Percentiles rank a stretch among this genome's conserved stretches.
Conservation (phyloP, 2,888 invertebrate genomes). For the Cataglyphis cursor region DNA sequence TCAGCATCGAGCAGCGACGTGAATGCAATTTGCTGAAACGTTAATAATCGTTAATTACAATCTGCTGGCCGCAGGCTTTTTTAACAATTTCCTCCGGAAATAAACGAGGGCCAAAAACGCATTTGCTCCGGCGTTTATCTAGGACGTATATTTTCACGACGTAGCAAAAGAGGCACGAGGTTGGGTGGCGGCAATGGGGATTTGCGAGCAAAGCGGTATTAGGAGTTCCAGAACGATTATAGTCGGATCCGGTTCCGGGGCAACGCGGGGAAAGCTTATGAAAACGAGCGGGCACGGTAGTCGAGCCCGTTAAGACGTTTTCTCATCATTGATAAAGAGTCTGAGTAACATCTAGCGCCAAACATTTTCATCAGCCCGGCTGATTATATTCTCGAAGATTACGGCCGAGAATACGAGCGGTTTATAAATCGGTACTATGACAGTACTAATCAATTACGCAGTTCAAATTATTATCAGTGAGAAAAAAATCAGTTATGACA, state of each 20-base stretch:
- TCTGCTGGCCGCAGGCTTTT: constrained; percentile 52
- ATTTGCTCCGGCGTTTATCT: constrained; percentile 62
- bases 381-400: constrained; percentile 9
- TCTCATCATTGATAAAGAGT: constrained; percentile 28
- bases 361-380: constrained; percentile 38
- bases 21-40: constrained; percentile 42
- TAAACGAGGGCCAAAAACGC: constrained; percentile 57
- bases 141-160: constrained; percentile 60
- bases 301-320: constrained; percentile 28
- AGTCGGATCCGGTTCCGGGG: constrained; percentile 31
- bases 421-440: constrained; percentile 13
- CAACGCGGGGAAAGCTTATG: constrained; percentile 48
- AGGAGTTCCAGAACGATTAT: constrained; percentile 66
- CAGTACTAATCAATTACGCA: constrained; percentile 1
- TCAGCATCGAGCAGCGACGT: constrained; percentile 24
- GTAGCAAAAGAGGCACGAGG: constrained; percentile 51
- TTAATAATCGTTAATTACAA: constrained; percentile 57
- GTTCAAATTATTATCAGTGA: background rate
- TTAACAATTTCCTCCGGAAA: constrained; percentile 46
- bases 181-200: constrained; percentile 59
- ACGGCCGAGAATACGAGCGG: background rate
- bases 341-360: background rate
- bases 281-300: constrained; percentile 46
- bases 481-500: background rate
- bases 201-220: constrained; percentile 62